Evolutionary conservation across 2,888 invertebrate genomes (phyloP).

Genomic region (Drosophila paranaensis): DNA sequence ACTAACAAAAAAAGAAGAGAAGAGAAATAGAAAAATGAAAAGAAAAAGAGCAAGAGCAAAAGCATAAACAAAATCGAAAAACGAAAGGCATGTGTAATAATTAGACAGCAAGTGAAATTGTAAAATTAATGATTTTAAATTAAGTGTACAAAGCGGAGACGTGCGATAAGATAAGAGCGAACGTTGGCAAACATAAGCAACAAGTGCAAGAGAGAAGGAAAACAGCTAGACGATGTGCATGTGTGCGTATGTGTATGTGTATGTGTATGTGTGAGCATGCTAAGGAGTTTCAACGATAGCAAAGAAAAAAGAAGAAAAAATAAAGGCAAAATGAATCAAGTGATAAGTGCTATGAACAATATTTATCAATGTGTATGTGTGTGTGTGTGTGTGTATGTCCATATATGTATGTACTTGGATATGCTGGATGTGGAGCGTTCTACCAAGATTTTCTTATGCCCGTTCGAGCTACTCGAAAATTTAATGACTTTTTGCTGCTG

Average conservation of each 20-base stretch:
- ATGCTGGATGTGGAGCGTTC: conserved; percentile 41
- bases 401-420: conserved; percentile 32
- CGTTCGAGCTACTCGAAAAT: conserved; percentile 37
- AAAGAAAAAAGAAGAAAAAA: conserved; percentile 36
- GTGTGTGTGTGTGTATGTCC: conserved; percentile 20
- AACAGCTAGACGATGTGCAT: conserved; percentile 14
- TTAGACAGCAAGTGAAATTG: conserved; percentile 59
- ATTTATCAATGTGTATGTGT: conserved; percentile 48
- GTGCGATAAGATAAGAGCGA: conserved; percentile 67
- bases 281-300: conserved; percentile 55
- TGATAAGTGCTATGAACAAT: conserved; percentile 58
- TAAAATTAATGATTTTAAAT: conserved; percentile 73
- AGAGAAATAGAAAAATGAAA: conserved; percentile 5
- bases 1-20: conserved; percentile 22
- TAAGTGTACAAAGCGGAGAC: conserved; percentile 62
- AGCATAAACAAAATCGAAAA: conserved; percentile 48
- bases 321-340: conserved; percentile 41
- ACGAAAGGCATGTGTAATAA: conserved; percentile 49
- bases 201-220: conserved; percentile 57
- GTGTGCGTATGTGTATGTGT: conserved; percentile 11
- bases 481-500: conserved; percentile 57
- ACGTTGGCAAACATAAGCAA: conserved; percentile 60
- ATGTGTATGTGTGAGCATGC: conserved; percentile 24
- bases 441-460: conserved; percentile 38
- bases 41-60: conserved; percentile 16